Conservation (phyloP, 2,113 vertebrate species). For the Poicephalus gulielmi region DNA sequence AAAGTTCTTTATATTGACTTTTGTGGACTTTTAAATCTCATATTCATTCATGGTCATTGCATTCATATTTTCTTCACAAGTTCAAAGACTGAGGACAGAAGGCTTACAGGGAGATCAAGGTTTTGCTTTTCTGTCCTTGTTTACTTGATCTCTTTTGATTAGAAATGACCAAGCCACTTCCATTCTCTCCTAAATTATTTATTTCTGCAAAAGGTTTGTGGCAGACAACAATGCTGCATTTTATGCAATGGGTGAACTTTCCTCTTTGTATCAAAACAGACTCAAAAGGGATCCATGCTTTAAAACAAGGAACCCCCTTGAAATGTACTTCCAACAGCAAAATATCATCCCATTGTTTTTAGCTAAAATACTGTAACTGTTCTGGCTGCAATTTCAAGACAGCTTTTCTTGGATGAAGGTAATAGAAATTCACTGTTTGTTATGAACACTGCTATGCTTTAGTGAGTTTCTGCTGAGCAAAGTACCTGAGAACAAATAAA, state of each 20-base stretch:
- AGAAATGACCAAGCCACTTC: slow-evolving; percentile 9
- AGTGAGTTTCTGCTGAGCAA: slow-evolving; percentile 35
- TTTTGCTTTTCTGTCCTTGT: not conserved
- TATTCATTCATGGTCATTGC: not conserved
- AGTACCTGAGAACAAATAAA: slow-evolving; percentile 29
- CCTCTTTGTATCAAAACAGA: not conserved
- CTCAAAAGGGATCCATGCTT: not conserved
- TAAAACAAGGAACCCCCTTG: not conserved
- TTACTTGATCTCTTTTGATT: not conserved
- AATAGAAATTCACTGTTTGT: slow-evolving; percentile 67
- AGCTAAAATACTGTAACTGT: slow-evolving; percentile 77
- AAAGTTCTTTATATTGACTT: not conserved
- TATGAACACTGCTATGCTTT: slow-evolving; percentile 48
- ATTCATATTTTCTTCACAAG: not conserved
- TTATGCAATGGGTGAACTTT: slow-evolving; percentile 18
- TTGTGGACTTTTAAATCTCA: not conserved
- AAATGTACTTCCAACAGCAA: slow-evolving; percentile 20
- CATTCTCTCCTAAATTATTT: slow-evolving; percentile 50
- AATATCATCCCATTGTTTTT: slow-evolving; percentile 39
- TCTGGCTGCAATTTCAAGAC: slow-evolving; percentile 67
- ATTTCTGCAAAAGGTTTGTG: slow-evolving; percentile 53
- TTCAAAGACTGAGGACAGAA: not conserved
- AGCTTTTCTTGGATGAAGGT: slow-evolving; percentile 46
- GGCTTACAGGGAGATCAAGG: not conserved
- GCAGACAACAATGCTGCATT: slow-evolving; percentile 48